These are phyloP conservation scores for Callipepla californica DNA, from an alignment of 2,113 vertebrate species.

Conservation along the genomic window DNA sequence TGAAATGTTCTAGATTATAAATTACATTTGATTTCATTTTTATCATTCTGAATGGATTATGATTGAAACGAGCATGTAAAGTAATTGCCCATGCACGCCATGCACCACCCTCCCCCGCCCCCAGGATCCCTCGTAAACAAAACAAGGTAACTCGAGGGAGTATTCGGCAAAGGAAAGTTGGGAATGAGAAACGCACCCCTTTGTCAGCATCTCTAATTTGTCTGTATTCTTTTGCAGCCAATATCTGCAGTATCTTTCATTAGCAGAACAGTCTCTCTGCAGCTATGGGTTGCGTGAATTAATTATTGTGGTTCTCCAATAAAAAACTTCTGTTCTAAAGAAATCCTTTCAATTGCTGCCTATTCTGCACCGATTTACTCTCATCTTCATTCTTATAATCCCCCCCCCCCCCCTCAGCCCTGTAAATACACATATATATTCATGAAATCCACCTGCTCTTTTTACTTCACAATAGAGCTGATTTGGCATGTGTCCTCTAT, in stretches of 20 bases:
- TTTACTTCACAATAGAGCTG: slow-evolving; percentile 57
- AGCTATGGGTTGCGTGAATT: not conserved
- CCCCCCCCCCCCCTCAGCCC: slow-evolving; percentile 14
- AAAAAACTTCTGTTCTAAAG: slow-evolving; percentile 62
- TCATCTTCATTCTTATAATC: slow-evolving; percentile 16
- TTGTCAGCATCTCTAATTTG: slow-evolving; percentile 44
- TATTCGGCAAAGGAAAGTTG: slow-evolving; percentile 53
- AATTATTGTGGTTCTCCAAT: slow-evolving; percentile 57
- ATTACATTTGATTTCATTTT: slow-evolving; percentile 71
- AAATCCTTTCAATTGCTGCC: slow-evolving; percentile 44
- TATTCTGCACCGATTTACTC: slow-evolving; percentile 23
- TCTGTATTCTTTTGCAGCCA: slow-evolving; percentile 39
- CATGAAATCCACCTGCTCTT: slow-evolving; percentile 67
- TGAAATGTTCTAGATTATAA: slow-evolving; percentile 66
- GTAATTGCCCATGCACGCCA: slow-evolving; percentile 60
- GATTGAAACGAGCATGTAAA: slow-evolving; percentile 71
- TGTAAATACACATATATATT: slow-evolving; percentile 40
- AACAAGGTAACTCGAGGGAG: slow-evolving; percentile 61
- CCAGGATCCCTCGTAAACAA: slow-evolving; percentile 48
- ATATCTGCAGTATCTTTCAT: slow-evolving; percentile 43
- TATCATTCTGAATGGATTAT: slow-evolving; percentile 71
- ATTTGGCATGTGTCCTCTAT: slow-evolving; percentile 35
- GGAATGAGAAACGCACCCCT: slow-evolving; percentile 45
- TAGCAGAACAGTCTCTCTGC: slow-evolving; percentile 12
- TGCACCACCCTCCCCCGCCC: slow-evolving; percentile 55